These are phyloP conservation scores for Chiloscyllium plagiosum DNA, from an alignment of 2,113 vertebrate species.

Conservation along the genomic window DNA sequence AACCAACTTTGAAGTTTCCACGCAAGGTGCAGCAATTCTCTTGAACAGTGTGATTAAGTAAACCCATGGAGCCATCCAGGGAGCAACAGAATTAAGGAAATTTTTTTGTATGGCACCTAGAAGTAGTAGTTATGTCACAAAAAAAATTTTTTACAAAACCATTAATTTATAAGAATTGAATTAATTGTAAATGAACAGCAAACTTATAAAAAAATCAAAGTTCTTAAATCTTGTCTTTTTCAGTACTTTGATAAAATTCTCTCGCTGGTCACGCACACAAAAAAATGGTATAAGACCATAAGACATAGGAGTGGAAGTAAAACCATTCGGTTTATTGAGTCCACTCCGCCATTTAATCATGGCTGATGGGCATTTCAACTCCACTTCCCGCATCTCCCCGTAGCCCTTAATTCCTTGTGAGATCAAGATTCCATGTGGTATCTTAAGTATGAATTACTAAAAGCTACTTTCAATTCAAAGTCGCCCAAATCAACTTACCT, in stretches of 20 bases:
- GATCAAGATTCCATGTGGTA: no score
- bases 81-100: background rate
- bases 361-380: no score
- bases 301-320: no score
- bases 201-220: background rate
- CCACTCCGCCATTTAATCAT: no score
- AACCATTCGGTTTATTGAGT: no score
- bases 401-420: no score
- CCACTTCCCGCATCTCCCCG: no score
- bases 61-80: background rate
- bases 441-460: background rate
- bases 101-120: background rate
- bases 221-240: background rate
- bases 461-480: background rate
- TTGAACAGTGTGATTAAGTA: background rate
- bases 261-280: background rate
- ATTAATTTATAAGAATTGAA: background rate
- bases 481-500: background rate
- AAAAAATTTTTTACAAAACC: background rate
- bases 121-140: background rate
- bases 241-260: no score
- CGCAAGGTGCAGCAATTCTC: background rate
- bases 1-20: background rate
- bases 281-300: background rate
- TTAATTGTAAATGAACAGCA: background rate